These are phyloP conservation scores for Phortica variegata DNA, from an alignment of 1,140 invertebrate genomes.

Conservation along the genomic window DNA sequence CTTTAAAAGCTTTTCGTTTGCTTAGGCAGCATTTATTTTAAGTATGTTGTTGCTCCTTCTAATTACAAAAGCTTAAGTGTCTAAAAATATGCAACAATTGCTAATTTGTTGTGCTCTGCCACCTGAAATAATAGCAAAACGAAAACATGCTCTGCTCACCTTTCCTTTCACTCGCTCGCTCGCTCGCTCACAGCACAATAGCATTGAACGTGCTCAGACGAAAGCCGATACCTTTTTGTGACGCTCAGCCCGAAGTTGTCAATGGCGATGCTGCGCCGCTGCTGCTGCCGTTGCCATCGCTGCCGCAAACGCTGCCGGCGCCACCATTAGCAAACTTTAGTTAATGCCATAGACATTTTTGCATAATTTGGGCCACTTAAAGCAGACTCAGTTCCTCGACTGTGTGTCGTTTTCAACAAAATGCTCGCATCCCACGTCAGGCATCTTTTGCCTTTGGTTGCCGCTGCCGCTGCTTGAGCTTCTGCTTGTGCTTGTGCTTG, in stretches of 20 bases:
- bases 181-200: background rate
- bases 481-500: conserved; percentile 11
- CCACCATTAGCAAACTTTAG: conserved; percentile 34
- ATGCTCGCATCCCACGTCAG: background rate
- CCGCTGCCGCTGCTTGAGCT: background rate
- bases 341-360: conserved; percentile 37
- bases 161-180: background rate
- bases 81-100: conserved; percentile 32
- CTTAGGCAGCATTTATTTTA: too few relatives aligned
- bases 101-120: conserved; percentile 30
- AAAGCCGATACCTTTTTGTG: conserved; percentile 29
- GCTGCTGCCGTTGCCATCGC: background rate
- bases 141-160: conserved; percentile 19
- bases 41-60: too few relatives aligned
- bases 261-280: background rate
- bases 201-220: background rate
- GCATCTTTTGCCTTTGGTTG: background rate
- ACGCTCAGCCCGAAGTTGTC: too few relatives aligned
- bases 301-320: background rate
- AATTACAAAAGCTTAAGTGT: conserved; percentile 27
- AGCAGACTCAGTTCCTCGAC: conserved; percentile 33
- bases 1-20: too few relatives aligned
- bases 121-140: conserved; percentile 40
- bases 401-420: conserved; percentile 20
- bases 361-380: conserved; percentile 36